These are phyloP conservation scores for Brachypodius melanocephalos DNA, from an alignment of 2,113 vertebrate genomes.

Conservation along the genomic window DNA sequence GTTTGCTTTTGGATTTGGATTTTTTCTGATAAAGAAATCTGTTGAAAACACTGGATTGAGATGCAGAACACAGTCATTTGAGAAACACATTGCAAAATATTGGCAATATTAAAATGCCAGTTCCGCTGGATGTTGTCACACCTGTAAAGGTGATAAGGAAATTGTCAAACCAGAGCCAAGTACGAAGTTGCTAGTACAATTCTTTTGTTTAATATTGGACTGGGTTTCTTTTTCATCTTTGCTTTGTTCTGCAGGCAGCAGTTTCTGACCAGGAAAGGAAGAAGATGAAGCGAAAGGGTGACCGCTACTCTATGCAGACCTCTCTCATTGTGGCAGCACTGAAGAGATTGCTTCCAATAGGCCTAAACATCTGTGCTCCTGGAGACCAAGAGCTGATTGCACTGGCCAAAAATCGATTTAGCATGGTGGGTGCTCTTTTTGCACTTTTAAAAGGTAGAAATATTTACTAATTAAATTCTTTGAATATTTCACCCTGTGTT, in stretches of 20 bases:
- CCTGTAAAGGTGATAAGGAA: not conserved
- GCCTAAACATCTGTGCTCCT: slow-evolving; percentile 91
- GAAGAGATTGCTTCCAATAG: slow-evolving; percentile 89
- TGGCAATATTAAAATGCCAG: not conserved
- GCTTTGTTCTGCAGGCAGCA: slow-evolving; percentile 75
- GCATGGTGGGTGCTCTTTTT: slow-evolving; percentile 74
- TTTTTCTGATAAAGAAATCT: not conserved
- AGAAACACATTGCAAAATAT: not conserved
- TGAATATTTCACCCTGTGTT: not conserved
- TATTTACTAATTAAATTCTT: not conserved
- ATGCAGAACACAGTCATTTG: not conserved
- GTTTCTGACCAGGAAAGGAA: slow-evolving; percentile 95
- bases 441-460: not conserved
- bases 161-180: not conserved
- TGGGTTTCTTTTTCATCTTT: not conserved
- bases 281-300: slow-evolving; percentile 91
- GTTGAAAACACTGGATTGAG: not conserved
- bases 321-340: slow-evolving; percentile 92
- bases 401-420: slow-evolving; percentile 89
- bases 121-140: not conserved
- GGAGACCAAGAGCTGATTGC: slow-evolving; percentile 95
- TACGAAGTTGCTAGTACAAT: not conserved
- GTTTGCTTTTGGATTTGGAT: not conserved
- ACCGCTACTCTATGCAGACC: slow-evolving; percentile 91
- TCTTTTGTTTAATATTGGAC: not conserved